phyloP scores from a whole-genome alignment of 2,888 invertebrate species.

The Ophraella communa region DNA sequence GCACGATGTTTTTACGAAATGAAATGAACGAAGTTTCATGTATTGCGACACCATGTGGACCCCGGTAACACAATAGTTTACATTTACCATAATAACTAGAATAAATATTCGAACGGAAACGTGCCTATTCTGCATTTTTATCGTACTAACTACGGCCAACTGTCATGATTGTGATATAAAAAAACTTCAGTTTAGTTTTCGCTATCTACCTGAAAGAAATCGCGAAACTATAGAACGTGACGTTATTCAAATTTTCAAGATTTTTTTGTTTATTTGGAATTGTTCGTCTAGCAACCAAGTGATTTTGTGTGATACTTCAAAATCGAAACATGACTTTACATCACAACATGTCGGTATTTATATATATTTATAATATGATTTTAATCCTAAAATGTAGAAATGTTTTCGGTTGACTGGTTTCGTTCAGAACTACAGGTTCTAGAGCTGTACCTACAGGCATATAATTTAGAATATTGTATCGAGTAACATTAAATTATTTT shows the following conservation, averaged over 20 bases:
- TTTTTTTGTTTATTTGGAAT: constrained; percentile 1
- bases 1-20: constrained; percentile 1
- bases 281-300: neutral
- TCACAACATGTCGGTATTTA: constrained; percentile 19
- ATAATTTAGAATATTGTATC: too few species aligned
- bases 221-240: constrained; percentile 5
- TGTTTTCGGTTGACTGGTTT: too few species aligned
- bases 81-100: constrained; percentile 30
- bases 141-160: constrained; percentile 17
- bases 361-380: neutral
- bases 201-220: constrained; percentile 6
- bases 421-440: too few species aligned
- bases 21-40: neutral
- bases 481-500: too few species aligned
- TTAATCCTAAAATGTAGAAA: too few species aligned
- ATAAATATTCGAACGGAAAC: constrained; percentile 35
- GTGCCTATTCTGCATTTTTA: constrained; percentile 39
- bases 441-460: too few species aligned
- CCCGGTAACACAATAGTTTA: constrained; percentile 40
- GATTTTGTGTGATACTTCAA: neutral
- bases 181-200: constrained; percentile 20
- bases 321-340: constrained; percentile 12
- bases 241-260: constrained; percentile 9
- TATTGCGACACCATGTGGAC: constrained; percentile 30
- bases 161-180: constrained; percentile 25